Evolutionary conservation across 2,888 invertebrate genomes (phyloP).

Genomic region (Cheilosia vernalis): DNA sequence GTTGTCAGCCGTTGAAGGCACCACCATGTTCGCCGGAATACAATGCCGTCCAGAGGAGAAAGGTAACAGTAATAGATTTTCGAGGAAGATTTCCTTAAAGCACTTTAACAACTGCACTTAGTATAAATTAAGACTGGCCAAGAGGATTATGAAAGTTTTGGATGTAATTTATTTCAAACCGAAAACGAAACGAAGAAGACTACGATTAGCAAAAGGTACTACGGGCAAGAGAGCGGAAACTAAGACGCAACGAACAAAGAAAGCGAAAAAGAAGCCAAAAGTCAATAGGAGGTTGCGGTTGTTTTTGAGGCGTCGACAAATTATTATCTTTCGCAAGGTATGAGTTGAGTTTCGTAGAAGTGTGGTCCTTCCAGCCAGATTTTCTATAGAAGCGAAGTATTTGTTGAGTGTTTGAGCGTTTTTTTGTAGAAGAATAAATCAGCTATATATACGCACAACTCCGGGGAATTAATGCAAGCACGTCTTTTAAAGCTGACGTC

Average conservation of each 20-base stretch:
- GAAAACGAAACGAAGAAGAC: constrained; percentile 2
- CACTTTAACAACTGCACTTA: constrained; percentile 61
- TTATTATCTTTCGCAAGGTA: constrained; percentile 65
- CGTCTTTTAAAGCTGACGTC: too few species aligned
- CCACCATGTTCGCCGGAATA: constrained; percentile 89
- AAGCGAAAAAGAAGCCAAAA: constrained; percentile 35
- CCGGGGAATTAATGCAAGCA: too few species aligned
- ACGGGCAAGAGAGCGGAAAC: constrained; percentile 7
- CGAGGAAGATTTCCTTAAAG: background rate
- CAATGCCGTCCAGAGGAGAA: constrained; percentile 79
- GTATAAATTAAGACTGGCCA: constrained; percentile 79
- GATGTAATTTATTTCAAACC: constrained; percentile 80
- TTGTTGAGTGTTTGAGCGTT: background rate
- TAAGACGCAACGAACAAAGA: background rate
- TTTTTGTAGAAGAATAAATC: too few species aligned
- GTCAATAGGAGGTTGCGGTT: constrained; percentile 46
- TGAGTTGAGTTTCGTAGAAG: background rate
- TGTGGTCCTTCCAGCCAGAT: constrained; percentile 5
- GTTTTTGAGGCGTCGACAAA: constrained; percentile 39
- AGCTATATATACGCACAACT: too few species aligned
- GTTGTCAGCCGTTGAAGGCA: constrained; percentile 84
- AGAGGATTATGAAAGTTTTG: constrained; percentile 80
- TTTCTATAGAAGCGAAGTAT: background rate
- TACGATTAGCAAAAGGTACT: background rate
- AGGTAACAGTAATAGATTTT: constrained; percentile 77